Base-by-base conservation (phyloP, 2,797 vertebrate genomes). In the Microcaecilia unicolor region DNA sequence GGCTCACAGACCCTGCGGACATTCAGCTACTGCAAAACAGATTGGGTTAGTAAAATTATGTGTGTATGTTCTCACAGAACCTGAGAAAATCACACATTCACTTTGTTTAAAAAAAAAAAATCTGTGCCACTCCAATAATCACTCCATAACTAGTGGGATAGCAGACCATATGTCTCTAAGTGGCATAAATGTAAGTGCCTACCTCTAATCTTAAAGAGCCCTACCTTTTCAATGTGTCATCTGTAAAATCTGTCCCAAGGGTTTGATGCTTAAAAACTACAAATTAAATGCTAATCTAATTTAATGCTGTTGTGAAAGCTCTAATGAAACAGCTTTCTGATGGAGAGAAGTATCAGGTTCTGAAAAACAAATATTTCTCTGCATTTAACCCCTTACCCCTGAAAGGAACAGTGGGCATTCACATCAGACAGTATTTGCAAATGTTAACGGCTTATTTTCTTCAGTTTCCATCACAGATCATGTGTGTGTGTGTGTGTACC, bases 11-110 rank as follows among this genome's bases (percentile, higher is more conserved):
- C 70, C 67, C 73, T 30, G 61, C 11, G 56, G 75, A 68, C 69
- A 63, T 61, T 58, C 44, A 56, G 51, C 66, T 74, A 52, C 61
- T 57, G 50, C 62, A 56, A 71, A 74, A 71, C 80, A 82, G 77
- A 71, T 80, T 69, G 74, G 41, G 28, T 58, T 71, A 65, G 74
- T 78, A 71, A 78, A 78, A 81, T 74, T 68, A 67, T 47, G 70
- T 56, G 66, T 72, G 67, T 58, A 37, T 72, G 60, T 82, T 81
- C 78, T 80, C 78, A 62, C 62, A 51, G 68, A 81, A 79, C 77
- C 78, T 75, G 80, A 77, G 75, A 83, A 78, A 74, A 78, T 83
- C 64, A 64, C 78, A 81, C 75, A 72, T 82, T 65, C 58, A 57
- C 61, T 75, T 74, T 71, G 70, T 76, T 68, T 41, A 27, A 48